Base-by-base conservation (phyloP, 2,113 vertebrate species). In the Symphodus melops region DNA sequence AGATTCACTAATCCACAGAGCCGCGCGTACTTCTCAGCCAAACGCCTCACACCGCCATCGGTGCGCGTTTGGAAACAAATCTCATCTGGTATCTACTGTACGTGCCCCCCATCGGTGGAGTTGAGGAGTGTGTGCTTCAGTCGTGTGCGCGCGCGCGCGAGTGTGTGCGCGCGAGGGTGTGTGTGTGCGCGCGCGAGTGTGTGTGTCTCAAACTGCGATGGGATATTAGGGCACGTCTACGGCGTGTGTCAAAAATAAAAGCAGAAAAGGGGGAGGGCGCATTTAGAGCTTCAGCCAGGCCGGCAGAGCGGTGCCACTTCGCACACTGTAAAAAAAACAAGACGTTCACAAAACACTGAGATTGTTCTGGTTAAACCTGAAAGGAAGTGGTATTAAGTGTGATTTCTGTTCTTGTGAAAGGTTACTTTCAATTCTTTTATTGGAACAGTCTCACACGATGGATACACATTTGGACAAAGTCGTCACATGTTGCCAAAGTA, bases 21-120 rank as follows among this genome's bases (percentile, higher is more conserved):
- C 74, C 23, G 57, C 72, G 72, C 65, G 79, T 63, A 52, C 65
- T 70, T 72, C 74, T 84, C 63, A 78, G 68, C 49, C 74, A 75
- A 79, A 83, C 86, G 82, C 83, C 74, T 89, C 84, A 90, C 77
- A 75, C 68, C 82, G 88, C 86, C 88, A 89, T 88, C 88, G 80
- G 87, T 87, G 90, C 89, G 88, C 85, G 83, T 86, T 84, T 89
- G 81, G 83, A 86, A 79, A 84, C 89, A 84, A 88, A 91, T 90
- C 89, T 88, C 79, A 85, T 84, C 83, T 66, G 81, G 64, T 82
- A 7, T 59, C 68, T 77, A 3, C 63, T 59, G 65, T 77, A 3
- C 63, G 37, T 65, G 39, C 49, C 77, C 65, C 68, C 58, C 78
- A 53, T 58, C 52, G 37, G 67, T 54, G 60, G 76, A 83, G 82